These are phyloP conservation scores for Benthosema pterotum DNA, from an alignment of 2,797 vertebrate species.

Conservation along the genomic window DNA sequence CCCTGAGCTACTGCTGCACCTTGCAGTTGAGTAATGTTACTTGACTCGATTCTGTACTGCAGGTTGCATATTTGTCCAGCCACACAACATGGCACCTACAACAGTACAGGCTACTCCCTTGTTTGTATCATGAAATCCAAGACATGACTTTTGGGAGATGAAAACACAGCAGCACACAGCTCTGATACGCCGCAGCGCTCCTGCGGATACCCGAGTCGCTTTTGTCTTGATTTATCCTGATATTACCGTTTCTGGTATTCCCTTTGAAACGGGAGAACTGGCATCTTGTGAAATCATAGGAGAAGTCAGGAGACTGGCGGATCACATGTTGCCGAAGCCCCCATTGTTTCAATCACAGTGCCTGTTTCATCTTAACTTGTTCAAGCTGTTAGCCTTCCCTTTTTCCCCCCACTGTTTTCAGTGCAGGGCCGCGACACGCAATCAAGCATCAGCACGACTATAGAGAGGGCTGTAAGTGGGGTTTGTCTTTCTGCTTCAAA, in stretches of 20 bases:
- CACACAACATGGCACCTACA: too few species aligned
- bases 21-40: too few species aligned
- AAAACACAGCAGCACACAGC: conserved; percentile 52
- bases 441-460: conserved; percentile 51
- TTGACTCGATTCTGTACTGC: too few species aligned
- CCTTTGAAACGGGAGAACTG: conserved; percentile 80
- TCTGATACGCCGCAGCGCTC: conserved; percentile 2
- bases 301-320: conserved; percentile 74
- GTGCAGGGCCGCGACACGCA: conserved; percentile 51
- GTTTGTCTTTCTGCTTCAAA: conserved; percentile 24
- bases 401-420: conserved; percentile 44
- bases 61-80: too few species aligned
- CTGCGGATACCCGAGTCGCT: conserved; percentile 74
- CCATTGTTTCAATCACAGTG: conserved; percentile 67
- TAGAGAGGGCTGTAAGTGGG: conserved; percentile 10
- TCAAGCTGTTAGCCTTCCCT: conserved; percentile 56
- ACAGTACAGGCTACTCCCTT: too few species aligned
- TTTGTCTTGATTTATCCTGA: conserved; percentile 83
- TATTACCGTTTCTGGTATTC: conserved; percentile 79
- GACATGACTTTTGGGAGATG: conserved; percentile 55
- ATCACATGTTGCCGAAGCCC: conserved; percentile 72
- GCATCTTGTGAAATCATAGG: conserved; percentile 81
- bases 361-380: conserved; percentile 60
- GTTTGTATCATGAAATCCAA: too few species aligned
- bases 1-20: too few species aligned